These are phyloP conservation scores for Canis aureus DNA, from an alignment of 2,113 vertebrate species.

Conservation along the genomic window DNA sequence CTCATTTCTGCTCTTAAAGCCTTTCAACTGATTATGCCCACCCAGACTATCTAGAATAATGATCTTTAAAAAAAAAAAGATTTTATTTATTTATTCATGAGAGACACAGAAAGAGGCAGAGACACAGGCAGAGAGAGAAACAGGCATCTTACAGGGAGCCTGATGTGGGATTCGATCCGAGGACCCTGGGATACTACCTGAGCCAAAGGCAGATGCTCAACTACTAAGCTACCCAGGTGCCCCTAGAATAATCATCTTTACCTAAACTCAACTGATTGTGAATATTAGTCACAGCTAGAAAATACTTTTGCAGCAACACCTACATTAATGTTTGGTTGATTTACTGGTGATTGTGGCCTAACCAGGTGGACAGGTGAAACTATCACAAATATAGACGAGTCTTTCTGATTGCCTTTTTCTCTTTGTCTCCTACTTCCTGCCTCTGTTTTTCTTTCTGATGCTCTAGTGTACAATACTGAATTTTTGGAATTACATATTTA, in stretches of 20 bases:
- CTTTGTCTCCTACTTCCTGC: not conserved
- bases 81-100: too few species aligned
- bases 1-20: not conserved
- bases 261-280: not conserved
- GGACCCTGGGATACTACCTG: too few species aligned
- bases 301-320: not conserved
- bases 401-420: not conserved
- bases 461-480: not conserved
- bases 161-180: too few species aligned
- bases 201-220: too few species aligned
- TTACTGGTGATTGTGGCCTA: not conserved
- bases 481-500: not conserved
- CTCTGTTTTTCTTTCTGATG: not conserved
- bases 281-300: not conserved
- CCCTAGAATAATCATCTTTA: not conserved
- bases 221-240: too few species aligned
- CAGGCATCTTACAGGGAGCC: too few species aligned
- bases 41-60: not conserved
- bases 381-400: not conserved
- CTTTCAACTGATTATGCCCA: not conserved
- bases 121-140: too few species aligned
- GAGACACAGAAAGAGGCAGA: too few species aligned
- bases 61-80: too few species aligned
- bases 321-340: not conserved
- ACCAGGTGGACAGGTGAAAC: not conserved